Percentiles rank a stretch among this genome's conserved stretches.
Conservation (phyloP, 2,888 invertebrate genomes). For the Arge pagana region DNA sequence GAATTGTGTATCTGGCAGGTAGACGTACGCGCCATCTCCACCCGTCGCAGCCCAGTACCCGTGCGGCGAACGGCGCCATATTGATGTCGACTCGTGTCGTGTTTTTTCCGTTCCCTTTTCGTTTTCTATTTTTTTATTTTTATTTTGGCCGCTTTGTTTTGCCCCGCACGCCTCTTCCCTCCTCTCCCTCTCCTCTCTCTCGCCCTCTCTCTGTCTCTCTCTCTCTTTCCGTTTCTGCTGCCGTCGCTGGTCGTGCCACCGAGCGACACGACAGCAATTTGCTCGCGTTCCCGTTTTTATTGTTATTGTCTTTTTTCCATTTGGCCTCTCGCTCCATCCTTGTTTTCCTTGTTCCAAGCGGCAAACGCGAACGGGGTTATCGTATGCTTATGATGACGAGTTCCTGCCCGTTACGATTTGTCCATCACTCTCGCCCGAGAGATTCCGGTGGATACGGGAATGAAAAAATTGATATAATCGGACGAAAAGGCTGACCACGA, state of each 20-base stretch:
- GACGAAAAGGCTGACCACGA: too few species aligned
- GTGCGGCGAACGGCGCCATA: conserved; percentile 14
- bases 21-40: conserved; percentile 13
- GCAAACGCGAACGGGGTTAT: too few species aligned
- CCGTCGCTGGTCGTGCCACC: conserved; percentile 6
- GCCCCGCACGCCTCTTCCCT: conserved; percentile 24
- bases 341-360: too few species aligned
- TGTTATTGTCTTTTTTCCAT: too few species aligned
- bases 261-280: conserved; percentile 20
- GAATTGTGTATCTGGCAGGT: conserved; percentile 13
- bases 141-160: too few species aligned
- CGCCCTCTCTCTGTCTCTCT: conserved; percentile 22
- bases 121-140: conserved; percentile 27
- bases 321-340: too few species aligned
- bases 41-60: conserved; percentile 17
- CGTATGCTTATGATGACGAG: too few species aligned
- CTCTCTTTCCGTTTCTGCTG: conserved; percentile 9
- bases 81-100: conserved; percentile 29
- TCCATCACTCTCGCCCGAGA: too few species aligned
- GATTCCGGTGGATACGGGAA: too few species aligned
- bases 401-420: too few species aligned
- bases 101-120: conserved; percentile 34
- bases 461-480: too few species aligned
- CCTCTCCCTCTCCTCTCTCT: conserved; percentile 25
- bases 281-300: conserved; percentile 13